A percentile compares a stretch with the other conserved stretches of the same genome.
Conservation (phyloP, 2,888 invertebrate genomes). For the Halictus ligatus region DNA sequence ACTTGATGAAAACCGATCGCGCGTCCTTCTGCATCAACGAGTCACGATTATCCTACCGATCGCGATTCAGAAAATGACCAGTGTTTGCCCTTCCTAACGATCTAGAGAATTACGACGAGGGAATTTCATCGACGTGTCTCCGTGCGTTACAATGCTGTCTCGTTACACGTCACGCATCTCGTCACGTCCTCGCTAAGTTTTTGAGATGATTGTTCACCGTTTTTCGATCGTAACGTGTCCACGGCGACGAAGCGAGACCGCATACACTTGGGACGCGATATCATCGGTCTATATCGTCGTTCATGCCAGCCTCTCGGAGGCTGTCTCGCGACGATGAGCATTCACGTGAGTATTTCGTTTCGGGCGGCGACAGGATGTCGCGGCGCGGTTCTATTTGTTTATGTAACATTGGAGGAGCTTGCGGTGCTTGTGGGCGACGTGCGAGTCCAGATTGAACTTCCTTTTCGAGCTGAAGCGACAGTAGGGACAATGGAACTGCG, state of each 20-base stretch:
- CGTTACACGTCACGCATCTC: neutral
- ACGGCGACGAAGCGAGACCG: neutral
- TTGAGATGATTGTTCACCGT: neutral
- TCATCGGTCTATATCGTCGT: fast-evolving
- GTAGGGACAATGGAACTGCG: slow-evolving; percentile 81
- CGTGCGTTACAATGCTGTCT: too few species aligned
- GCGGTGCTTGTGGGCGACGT: slow-evolving; percentile 75
- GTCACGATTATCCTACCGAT: too few species aligned
- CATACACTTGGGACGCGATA: neutral
- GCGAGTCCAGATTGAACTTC: slow-evolving; percentile 81
- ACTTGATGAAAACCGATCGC: too few species aligned
- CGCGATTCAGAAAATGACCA: too few species aligned
- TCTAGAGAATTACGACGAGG: neutral
- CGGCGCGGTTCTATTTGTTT: slow-evolving; percentile 26
- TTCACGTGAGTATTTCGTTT: neutral
- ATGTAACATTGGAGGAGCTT: slow-evolving; percentile 29
- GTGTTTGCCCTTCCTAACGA: neutral
- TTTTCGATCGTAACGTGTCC: neutral
- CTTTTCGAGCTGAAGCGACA: slow-evolving; percentile 81
- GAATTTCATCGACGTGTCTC: neutral
- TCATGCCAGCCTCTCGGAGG: neutral
- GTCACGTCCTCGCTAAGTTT: neutral
- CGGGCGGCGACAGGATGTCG: neutral
- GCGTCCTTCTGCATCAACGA: too few species aligned
- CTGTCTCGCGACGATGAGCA: neutral